Evolutionary conservation across 1,140 invertebrate genomes (phyloP).

Genomic region (Ostrea denselamellosa): DNA sequence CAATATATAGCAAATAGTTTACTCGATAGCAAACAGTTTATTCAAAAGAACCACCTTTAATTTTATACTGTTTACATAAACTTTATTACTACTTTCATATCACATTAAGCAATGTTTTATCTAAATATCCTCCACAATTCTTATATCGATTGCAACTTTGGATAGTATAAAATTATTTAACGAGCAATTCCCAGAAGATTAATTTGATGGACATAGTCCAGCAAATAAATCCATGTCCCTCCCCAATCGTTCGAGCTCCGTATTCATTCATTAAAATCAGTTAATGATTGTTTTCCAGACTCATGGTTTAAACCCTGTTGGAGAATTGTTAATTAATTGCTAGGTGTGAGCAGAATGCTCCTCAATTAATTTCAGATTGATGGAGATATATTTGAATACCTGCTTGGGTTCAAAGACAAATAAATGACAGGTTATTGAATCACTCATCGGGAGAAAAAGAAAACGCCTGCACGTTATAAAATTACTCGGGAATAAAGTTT

Average conservation of each 20-base stretch:
- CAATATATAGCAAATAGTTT: too few species aligned
- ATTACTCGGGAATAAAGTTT: neutral
- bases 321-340: neutral
- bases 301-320: neutral
- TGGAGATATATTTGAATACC: neutral
- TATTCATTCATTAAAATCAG: neutral
- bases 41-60: too few species aligned
- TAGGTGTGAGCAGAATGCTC: neutral
- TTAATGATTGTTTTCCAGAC: neutral
- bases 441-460: neutral
- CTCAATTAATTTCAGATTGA: neutral
- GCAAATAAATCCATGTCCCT: neutral
- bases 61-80: too few species aligned
- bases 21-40: too few species aligned
- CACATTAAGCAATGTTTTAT: too few species aligned
- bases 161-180: neutral
- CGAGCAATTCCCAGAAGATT: neutral
- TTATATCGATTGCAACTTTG: too few species aligned
- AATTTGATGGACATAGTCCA: neutral
- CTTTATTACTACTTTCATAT: too few species aligned
- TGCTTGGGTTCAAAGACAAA: neutral
- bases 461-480: neutral
- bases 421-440: neutral
- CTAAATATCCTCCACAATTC: too few species aligned
- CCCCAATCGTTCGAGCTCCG: neutral